Evolutionary conservation across 2,797 vertebrate species (phyloP), one percentile per base, ranked within the genome.

Genomic region (Adelosebastes latens): DNA sequence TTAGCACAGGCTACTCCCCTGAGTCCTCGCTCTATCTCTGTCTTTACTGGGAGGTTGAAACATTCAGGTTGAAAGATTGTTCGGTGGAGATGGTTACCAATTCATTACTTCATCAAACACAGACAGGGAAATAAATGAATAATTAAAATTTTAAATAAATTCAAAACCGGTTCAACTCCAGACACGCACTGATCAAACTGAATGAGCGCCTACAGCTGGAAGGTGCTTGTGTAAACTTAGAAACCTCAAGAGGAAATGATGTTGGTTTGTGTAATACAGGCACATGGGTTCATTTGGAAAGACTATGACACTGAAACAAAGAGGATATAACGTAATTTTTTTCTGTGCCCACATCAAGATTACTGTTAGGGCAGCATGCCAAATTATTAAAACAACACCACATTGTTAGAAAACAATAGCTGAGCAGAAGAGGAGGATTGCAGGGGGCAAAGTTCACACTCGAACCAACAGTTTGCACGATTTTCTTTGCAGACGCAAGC

Each of bases 231-330:
- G 81, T 78, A 91, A 89, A 75, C 11, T 27, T n/a, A 31, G 73
- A 83, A 88, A 85, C 24, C 22, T 49, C 4, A 72, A 72, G 73
- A 91, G 93, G 94, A 95, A 94, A 89, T 75, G n/a, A 59, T 71
- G 92, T 34, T 58, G 39, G 79, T 77, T 92, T 90, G 84, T 29
- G 85, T 85, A 90, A 94, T 27, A 36, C 86, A 77, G 42, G 39
- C 16, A 77, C n/a, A 39, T 24, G 34, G n/a, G 70, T 69, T 63
- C 36, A 52, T 62, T 64, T 72, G 56, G 81, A 86, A 88, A 81
- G 66, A 67, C 64, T 52, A 63, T 65, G 77, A 88, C 46, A 83
- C 58, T 75, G n/a, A 4, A 14, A 16, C 20, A 81, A 72, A 65
- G 39, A 66, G 31, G 63, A 89, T 24, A 6, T 65, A 18, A 52